Conservation (phyloP, 2,888 invertebrate species). For the Dolichopus griseipennis region DNA sequence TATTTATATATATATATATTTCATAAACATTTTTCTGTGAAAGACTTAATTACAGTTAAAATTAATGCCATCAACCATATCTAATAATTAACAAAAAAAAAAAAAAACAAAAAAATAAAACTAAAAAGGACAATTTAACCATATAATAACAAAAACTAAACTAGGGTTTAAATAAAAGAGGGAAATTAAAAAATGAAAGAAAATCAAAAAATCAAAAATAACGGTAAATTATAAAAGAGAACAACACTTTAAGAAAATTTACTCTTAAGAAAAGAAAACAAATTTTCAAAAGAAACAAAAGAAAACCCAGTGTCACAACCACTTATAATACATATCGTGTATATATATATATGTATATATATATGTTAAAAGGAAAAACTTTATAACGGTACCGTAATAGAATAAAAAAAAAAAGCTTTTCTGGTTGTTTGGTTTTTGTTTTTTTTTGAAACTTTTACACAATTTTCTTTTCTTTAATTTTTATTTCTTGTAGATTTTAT, state of each 20-base stretch:
- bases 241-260: not conserved
- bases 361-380: not conserved
- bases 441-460: too few species aligned
- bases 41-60: constrained; percentile 1
- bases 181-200: not conserved
- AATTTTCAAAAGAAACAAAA: not conserved
- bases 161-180: not conserved
- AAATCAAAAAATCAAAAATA: not conserved
- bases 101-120: too few species aligned
- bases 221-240: not conserved
- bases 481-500: not conserved
- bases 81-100: not conserved
- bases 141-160: not conserved
- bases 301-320: not conserved
- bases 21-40: not conserved
- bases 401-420: not conserved
- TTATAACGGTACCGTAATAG: not conserved
- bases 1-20: too few species aligned
- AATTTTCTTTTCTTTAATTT: not conserved
- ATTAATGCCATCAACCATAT: not conserved
- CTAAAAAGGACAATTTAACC: not conserved
- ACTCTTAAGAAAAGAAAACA: not conserved
- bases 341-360: too few species aligned
- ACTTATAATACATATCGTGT: not conserved
- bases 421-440: too few species aligned